Conservation (phyloP, 92 coral and sea anemone genomes). For the Bergia sp. region DNA sequence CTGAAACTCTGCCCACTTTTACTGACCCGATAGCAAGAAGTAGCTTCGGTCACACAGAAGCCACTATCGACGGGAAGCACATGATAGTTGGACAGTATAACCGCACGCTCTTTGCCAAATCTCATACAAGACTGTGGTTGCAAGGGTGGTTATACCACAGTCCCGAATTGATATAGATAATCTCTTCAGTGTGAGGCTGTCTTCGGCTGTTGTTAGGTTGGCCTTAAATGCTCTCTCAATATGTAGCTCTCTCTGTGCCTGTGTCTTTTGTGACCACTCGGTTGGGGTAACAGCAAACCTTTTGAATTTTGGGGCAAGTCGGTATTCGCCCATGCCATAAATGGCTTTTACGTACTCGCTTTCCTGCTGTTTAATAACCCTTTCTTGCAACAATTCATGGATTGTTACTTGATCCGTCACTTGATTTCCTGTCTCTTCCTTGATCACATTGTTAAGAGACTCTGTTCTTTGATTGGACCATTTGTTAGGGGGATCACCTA, state of each 20-base stretch:
- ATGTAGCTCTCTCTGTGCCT: conserved; percentile 49
- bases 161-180: conserved; percentile 48
- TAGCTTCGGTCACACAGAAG: conserved; percentile 39
- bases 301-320: conserved; percentile 46
- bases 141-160: conserved; percentile 52
- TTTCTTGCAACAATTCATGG: not conserved
- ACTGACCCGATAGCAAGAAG: conserved; percentile 6
- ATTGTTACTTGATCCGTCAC: conserved; percentile 36
- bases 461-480: conserved; percentile 41
- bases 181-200: conserved; percentile 4
- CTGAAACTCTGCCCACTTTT: not conserved
- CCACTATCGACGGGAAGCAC: conserved; percentile 10
- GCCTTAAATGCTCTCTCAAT: not conserved
- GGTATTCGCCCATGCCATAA: conserved; percentile 69
- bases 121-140: conserved; percentile 34
- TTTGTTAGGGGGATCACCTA: conserved; percentile 40
- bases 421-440: conserved; percentile 8
- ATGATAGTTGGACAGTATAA: conserved; percentile 21
- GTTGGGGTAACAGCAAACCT: conserved; percentile 46
- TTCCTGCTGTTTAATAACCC: conserved; percentile 24
- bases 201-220: not conserved
- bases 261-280: conserved; percentile 63
- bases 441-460: conserved; percentile 16
- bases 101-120: conserved; percentile 36
- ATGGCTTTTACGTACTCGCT: conserved; percentile 39